These are phyloP conservation scores for Rhopalosiphum maidis DNA, from an alignment of 1,140 invertebrate genomes.

Conservation along the genomic window DNA sequence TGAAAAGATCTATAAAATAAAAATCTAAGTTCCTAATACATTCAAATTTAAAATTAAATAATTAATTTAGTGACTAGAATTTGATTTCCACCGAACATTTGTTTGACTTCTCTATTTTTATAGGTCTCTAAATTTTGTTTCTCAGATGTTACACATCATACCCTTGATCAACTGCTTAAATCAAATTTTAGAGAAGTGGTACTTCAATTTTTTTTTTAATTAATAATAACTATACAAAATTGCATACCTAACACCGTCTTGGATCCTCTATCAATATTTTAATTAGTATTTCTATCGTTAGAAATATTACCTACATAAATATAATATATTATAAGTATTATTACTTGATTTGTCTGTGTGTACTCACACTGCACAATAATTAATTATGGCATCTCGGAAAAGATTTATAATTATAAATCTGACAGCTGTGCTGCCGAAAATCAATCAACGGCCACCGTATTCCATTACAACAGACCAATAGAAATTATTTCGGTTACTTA, in stretches of 20 bases:
- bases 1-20: neutral
- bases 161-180: neutral
- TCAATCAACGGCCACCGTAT: too few relatives aligned
- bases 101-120: neutral
- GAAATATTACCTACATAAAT: neutral
- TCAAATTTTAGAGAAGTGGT: too few relatives aligned
- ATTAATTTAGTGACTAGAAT: neutral
- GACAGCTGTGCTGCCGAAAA: too few relatives aligned
- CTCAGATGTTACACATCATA: neutral
- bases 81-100: neutral
- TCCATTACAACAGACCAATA: too few relatives aligned
- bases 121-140: neutral
- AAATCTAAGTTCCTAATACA: neutral
- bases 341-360: too few relatives aligned
- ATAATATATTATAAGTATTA: too few relatives aligned
- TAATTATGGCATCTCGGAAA: too few relatives aligned
- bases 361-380: too few relatives aligned
- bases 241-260: neutral
- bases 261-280: neutral
- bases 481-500: too few relatives aligned
- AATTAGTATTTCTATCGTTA: neutral
- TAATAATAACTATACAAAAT: neutral
- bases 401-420: too few relatives aligned
- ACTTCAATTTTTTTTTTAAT: too few relatives aligned
- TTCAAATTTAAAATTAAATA: neutral